Base-by-base conservation (phyloP, 2,888 invertebrate species). In the Luperina testacea region DNA sequence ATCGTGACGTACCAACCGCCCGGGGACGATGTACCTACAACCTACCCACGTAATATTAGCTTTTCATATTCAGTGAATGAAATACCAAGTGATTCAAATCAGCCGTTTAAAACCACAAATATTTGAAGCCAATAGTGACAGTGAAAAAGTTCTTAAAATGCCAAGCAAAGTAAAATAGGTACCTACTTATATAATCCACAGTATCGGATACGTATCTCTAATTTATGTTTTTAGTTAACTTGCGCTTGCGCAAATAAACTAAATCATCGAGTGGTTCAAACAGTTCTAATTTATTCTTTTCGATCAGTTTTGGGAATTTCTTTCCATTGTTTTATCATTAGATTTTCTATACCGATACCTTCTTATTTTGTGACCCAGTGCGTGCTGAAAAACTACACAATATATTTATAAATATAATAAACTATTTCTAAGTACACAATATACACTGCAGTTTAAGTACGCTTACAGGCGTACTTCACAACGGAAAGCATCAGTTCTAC, bases 341-440 rank as follows among this genome's bases (percentile, higher is more conserved):
- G 2, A 53, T 45, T 51, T 32, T 27, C 17, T 63, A 3, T 51
- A 24, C 4, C 17, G 51, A 3, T 51, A 24, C 4, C 27, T 24
- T 72, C 27, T 20, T 42, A 57, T 65, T 48, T 32, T 17, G 11
- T 48, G 1, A 24, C 7, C 45, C n/a, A 53, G 17, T 20, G 59
- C 13, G 2, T 61, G 20, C 42, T 72, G 1, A 8, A 17, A 53
- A 45, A 15, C n/a, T 42, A n/a, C 38, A 32, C 27, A 53, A 20
- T 65, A 61, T 51, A 45, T 76, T 42, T 82, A 42, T 38, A 13
- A 17, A 17, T 63, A 13, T 59, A 27, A 42, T 61, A 0, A 80
- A 24, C 6, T 57, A 42, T 74, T 57, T 78, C 0, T 38, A 53
- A 57, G 32, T 9, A 53, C 27, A 72, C 27, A 17, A n/a, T 6